A percentile compares a stretch with the other conserved stretches of the same genome.
Evolutionary conservation across 2,888 invertebrate genomes (phyloP).

Genomic region (Antitype chi): DNA sequence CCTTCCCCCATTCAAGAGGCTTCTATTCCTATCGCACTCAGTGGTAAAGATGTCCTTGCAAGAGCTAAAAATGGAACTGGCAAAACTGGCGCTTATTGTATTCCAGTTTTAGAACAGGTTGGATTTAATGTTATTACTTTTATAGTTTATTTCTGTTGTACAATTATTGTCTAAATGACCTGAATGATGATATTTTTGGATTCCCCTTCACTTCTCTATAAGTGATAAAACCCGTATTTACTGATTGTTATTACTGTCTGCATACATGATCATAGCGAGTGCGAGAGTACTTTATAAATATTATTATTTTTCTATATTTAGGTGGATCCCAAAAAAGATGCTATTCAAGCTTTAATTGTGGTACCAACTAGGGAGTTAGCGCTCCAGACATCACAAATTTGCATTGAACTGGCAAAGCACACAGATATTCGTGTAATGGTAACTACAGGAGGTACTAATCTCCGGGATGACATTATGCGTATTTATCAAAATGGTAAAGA

Average conservation of each 20-base stretch:
- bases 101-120: constrained; percentile 98
- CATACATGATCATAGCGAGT: constrained; percentile 4
- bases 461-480: constrained; percentile 99
- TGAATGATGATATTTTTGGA: constrained; percentile 87
- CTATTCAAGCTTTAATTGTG: constrained; percentile 99
- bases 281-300: constrained; percentile 21
- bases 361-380: constrained; percentile 99
- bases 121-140: constrained; percentile 39
- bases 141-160: constrained; percentile 26
- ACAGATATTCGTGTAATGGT: constrained; percentile 99
- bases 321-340: constrained; percentile 96
- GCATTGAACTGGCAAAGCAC: constrained; percentile 99
- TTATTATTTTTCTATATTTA: constrained; percentile 64
- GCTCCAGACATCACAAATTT: constrained; percentile 99
- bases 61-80: constrained; percentile 99
- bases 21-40: constrained; percentile 99
- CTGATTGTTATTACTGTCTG: constrained; percentile 44
- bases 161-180: background rate
- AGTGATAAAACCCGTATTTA: constrained; percentile 82
- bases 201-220: constrained; percentile 89
- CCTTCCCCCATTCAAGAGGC: constrained; percentile 99
- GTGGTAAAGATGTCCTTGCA: constrained; percentile 99
- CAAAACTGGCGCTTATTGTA: constrained; percentile 99
- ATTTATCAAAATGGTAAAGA: constrained; percentile 98
- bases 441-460: constrained; percentile 99